Evolutionary conservation across 2,797 vertebrate species (phyloP).

Genomic region (Serranus cabrilla): DNA sequence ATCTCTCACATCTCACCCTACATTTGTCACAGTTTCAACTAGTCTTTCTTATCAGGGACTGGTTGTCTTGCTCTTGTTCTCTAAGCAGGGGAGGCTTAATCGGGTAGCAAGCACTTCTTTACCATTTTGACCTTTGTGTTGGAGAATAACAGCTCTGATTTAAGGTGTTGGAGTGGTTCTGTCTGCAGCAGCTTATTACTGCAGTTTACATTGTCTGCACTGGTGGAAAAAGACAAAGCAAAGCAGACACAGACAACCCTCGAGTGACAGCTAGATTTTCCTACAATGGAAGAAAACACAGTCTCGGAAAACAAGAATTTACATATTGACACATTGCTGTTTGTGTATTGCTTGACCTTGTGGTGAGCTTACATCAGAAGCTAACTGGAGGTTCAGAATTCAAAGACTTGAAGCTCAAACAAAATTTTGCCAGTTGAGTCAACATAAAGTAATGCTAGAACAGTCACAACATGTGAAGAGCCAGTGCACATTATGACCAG

Average conservation of each 20-base stretch:
- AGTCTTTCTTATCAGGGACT: background rate
- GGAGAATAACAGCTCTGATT: slow-evolving; percentile 52
- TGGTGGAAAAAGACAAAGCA: background rate
- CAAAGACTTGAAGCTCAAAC: slow-evolving; percentile 36
- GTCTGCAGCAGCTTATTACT: slow-evolving; percentile 49
- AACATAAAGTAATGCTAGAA: slow-evolving; percentile 23
- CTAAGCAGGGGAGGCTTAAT: slow-evolving; percentile 37
- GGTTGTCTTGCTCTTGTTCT: slow-evolving; percentile 3
- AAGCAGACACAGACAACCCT: background rate
- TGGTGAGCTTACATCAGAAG: slow-evolving; percentile 33
- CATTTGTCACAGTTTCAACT: background rate
- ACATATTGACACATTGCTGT: slow-evolving; percentile 41
- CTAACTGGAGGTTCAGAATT: slow-evolving; percentile 39
- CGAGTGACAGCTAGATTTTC: background rate
- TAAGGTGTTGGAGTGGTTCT: slow-evolving; percentile 23
- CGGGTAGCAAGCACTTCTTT: slow-evolving; percentile 12
- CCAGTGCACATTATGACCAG: slow-evolving; percentile 13
- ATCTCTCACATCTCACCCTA: slow-evolving; percentile 16
- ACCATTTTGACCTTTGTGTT: slow-evolving; percentile 27
- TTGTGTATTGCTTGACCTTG: slow-evolving; percentile 48
- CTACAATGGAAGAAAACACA: slow-evolving; percentile 2
- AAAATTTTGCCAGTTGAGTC: slow-evolving; percentile 39
- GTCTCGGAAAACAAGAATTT: slow-evolving; percentile 25
- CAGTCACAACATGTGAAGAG: background rate
- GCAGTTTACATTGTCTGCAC: slow-evolving; percentile 26